Base-by-base conservation (phyloP, 92 coral and sea anemone genomes). In the Micromussa lordhowensis region DNA sequence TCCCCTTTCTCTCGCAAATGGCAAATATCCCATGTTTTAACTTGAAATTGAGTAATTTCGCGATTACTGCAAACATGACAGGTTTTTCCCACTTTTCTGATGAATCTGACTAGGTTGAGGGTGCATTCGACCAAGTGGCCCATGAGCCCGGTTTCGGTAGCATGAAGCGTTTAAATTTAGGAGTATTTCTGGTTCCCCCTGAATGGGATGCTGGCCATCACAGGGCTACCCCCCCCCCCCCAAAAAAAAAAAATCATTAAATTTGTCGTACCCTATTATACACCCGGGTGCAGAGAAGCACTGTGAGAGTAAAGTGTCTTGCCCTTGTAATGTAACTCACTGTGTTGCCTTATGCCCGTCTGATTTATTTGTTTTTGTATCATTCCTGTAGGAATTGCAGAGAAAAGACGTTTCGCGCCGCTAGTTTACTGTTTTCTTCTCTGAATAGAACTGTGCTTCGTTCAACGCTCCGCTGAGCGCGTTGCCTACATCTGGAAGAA, bases 301-400 rank as follows among this genome's bases (percentile, higher is more conserved):
- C 51, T 44, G 51, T 44, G 51, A 44, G 51, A 44, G 51, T 44
- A 44, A 9, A 44, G 51, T 44, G 51, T 44, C 51, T 44, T 44
- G 13, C 51, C 51, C 13, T 40, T 40, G 4, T 4, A 40, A 4
- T 40, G 48, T 40, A 4, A 40, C 29, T 29, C 29, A 5, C 68
- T 22, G 1, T 21, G 29, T 26, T 61, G 68, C 26, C 29, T 28
- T 66, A 0, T 24, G 0, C 51, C 51, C 51, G 51, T 64, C 26
- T 63, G 69, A 63, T 63, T 63, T 63, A 8, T 7, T 61, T 61
- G 7, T 64, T 12, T 66, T 66, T 66, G 3, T 28, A 66, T 66
- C 1, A 66, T 66, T 44, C 54, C 79, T 12, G 40, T 78, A 78
- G 81, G 81, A 78, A 12, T 57, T 78, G 13, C 81, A 78, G 30